These are phyloP conservation scores for Cephus cinctus DNA, from an alignment of 1,140 invertebrate genomes.

Conservation along the genomic window DNA sequence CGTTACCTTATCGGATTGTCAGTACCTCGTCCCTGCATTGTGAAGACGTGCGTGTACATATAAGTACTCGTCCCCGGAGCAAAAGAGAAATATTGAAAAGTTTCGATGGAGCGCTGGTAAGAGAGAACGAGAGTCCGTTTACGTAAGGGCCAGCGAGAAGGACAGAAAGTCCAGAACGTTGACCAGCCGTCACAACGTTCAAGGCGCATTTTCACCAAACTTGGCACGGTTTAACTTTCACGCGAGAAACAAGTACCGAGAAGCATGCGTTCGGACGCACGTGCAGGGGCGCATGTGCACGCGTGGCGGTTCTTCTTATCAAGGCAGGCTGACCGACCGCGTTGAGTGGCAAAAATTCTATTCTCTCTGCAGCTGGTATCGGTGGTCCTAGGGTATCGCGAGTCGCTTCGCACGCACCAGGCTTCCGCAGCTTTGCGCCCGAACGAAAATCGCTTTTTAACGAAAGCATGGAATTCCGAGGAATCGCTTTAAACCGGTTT, in stretches of 20 bases:
- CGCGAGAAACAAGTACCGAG: neutral
- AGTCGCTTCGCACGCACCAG: slow-evolving; percentile 15
- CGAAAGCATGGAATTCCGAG: slow-evolving; percentile 43
- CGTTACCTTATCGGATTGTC: no score
- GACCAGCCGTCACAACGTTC: neutral
- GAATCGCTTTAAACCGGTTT: slow-evolving; percentile 43
- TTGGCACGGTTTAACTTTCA: neutral
- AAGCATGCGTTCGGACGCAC: no score
- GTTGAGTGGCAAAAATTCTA: neutral
- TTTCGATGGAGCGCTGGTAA: no score
- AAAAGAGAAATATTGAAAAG: no score
- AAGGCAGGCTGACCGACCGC: no score
- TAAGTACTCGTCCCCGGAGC: no score
- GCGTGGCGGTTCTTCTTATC: no score
- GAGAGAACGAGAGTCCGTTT: no score
- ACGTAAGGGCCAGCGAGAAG: neutral
- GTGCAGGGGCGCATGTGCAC: neutral
- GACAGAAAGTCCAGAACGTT: neutral
- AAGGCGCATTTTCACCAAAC: neutral
- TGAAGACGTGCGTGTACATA: no score
- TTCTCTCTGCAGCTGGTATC: no score
- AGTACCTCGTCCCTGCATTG: no score
- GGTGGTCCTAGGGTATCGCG: no score
- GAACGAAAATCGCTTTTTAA: slow-evolving; percentile 39
- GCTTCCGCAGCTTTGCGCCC: slow-evolving; percentile 10